Base-by-base conservation (phyloP, 2,797 vertebrate species). In the Taeniopygia guttata region DNA sequence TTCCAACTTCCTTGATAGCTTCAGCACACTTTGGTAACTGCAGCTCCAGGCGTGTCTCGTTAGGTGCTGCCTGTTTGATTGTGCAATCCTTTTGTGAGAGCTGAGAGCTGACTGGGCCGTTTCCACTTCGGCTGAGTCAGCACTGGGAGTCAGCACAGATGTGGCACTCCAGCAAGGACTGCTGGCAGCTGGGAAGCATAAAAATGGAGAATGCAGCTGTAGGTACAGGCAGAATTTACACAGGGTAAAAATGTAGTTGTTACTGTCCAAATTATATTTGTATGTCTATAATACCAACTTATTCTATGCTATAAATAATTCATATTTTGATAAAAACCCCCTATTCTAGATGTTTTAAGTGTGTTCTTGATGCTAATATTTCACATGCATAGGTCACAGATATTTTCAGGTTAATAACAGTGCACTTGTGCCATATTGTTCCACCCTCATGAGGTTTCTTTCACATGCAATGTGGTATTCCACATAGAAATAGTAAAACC, bases 191-290 rank as follows among this genome's bases (percentile, higher is more conserved):
- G 58, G 59, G 64, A 81, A 19, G 43, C 64, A 29, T 30, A n/a
- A 56, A 83, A 69, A 81, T n/a, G 38, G 46, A 40, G 69, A 72
- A 40, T 69, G 34, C 62, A 68, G 52, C 20, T 68, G 34, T 67
- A 90, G 63, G 38, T 62, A 23, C 23, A 72, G 62, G 74, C 25
- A 74, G 66, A 69, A 76, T 89, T 88, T 82, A 79, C 49, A 34
- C n/a, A 27, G n/a, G 60, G 67, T n/a, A 52, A 34, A 63, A 36
- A 56, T 90, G 46, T 84, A n/a, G 46, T 36, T 52, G 40, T 62
- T 93, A 59, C 34, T 59, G n/a, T 38, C 11, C 17, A 63, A 63
- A 66, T 84, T 45, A 74, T 59, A 52, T 81, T 58, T 14, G 3
- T 85, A 16, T 51, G n/a, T 2, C 2, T 38, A 2, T 34, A 66